Evolutionary conservation across 2,113 vertebrate species (phyloP), one percentile per base, ranked within the genome.

Genomic region (Opisthocomus hoazin): DNA sequence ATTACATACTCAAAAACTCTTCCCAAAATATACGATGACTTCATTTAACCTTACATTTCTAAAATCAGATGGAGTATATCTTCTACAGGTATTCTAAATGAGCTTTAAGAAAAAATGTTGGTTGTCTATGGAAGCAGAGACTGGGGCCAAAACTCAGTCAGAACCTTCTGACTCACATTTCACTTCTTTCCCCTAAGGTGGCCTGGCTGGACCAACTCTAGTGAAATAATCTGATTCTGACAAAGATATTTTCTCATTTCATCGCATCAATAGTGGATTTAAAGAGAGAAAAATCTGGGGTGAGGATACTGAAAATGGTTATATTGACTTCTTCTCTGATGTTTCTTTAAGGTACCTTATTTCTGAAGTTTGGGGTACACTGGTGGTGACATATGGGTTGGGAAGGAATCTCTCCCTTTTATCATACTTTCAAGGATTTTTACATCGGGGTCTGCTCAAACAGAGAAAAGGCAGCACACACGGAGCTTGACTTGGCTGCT

Each of bases 301-400:
- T 0, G 1, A 58, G 7, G 8, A 18, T 41, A 24, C 3, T 46
- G 29, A 58, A 69, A 74, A 36, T 19, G 9, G 1, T 50, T 68
- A 19, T 41, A 37, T 2, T 21, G 16, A 41, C 3, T 0, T 81
- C 12, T 34, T 64, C 43, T 51, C n/a, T n/a, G 13, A 51, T 64
- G 6, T 2, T 11, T 71, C 8, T 11, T 13, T 39, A 30, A 39
- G 20, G 12, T 34, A 30, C 20, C 2, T 46, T 30, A 3, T 53
- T 92, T 70, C 60, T 70, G 15, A 53, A 85, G 23, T 27, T 7
- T 45, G 3, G 3, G 2, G 7, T 69, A 37, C 16, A 5, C 3
- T 46, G 5, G 6, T 74, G 10, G 51, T 4, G 2, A 80, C 5
- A 8, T 23, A 26, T 1, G 10, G 16, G 4, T 19, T 37, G 11